phyloP scores from a whole-genome alignment of 2,113 vertebrate genomes.

The Percopsis transmontana region DNA sequence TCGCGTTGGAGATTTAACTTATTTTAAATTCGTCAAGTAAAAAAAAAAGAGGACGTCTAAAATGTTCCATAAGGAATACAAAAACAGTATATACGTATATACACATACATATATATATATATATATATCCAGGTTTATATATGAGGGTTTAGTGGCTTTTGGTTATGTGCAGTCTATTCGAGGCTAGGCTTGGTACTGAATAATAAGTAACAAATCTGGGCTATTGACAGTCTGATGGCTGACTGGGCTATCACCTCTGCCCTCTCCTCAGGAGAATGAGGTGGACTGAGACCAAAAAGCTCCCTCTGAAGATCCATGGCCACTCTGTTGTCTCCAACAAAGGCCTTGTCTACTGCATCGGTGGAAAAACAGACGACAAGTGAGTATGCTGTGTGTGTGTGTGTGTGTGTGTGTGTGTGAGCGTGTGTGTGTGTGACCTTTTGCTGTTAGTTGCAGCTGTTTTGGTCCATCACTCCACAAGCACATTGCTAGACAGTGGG shows the following conservation, averaged over 20 bases:
- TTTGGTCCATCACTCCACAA: conserved; percentile 39
- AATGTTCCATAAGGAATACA: too few relatives aligned
- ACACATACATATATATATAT: too few relatives aligned
- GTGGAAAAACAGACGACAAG: conserved; percentile 98
- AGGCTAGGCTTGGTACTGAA: too few relatives aligned
- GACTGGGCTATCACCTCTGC: neutral
- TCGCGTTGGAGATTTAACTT: neutral
- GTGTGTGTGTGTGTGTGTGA: conserved; percentile 30
- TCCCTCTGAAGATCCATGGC: conserved; percentile 95
- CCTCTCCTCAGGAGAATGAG: conserved; percentile 81
- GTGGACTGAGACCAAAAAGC: conserved; percentile 94
- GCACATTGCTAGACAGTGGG: conserved; percentile 10
- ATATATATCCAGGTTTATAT: neutral
- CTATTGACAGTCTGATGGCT: neutral
- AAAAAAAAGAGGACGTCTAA: too few relatives aligned
- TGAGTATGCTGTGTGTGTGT: conserved; percentile 74
- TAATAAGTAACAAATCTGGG: too few relatives aligned
- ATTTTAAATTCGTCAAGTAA: neutral
- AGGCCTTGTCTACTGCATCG: conserved; percentile 91
- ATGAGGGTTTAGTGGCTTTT: neutral
- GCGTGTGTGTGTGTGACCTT: conserved; percentile 20
- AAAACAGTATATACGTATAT: too few relatives aligned
- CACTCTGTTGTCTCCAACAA: conserved; percentile 91
- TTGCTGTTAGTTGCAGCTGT: conserved; percentile 56
- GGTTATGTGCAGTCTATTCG: neutral